Base-by-base conservation (phyloP, 2,888 invertebrate species). In the Andrena trimmerana region DNA sequence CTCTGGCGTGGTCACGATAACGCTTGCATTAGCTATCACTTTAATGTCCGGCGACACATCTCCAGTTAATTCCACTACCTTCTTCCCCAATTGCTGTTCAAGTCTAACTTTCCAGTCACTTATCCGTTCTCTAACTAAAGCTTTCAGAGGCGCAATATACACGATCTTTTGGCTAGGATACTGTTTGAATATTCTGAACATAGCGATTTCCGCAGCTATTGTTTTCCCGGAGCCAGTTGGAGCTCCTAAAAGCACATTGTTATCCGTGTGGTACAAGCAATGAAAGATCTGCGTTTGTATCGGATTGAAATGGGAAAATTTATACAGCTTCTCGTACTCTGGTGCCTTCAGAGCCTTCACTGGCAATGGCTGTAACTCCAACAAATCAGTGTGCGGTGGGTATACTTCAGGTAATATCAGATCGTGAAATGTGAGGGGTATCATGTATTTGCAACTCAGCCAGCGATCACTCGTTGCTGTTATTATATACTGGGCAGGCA, bases 281-380 rank as follows among this genome's bases (percentile, higher is more conserved):
- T 99, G 98, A 94, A 99, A 99, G 84, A 99, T 97, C 95, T 99
- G 99, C 0, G 99, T 99, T 94, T 99, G 99, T 86, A 99, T 98
- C 0, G 99, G 99, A 95, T 99, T 99, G 95, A 99, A 99, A 94
- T 99, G 99, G 0, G 97, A 96, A 94, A 99, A 99, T 82, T 95
- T 96, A 95, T 99, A 99, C 2, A 99, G 95, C 68, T 96, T 95
- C 93, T 99, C 97, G 91, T 96, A 98, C 0, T 95, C 93, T 0
- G 96, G 95, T 91, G 99, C 97, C 88, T 97, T 96, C 20, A 99
- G 94, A 0, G 97, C 98, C 31, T 96, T 96, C 42, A 98, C 95
- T 1, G 99, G 97, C 29, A 99, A 94, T 0, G 99, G 99, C 85
- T 97, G 97, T 24, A 99, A 95, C 91, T 98, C 97, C 50, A 99